Base-by-base conservation (phyloP, 1,140 invertebrate species). In the Amyelois transitella region DNA sequence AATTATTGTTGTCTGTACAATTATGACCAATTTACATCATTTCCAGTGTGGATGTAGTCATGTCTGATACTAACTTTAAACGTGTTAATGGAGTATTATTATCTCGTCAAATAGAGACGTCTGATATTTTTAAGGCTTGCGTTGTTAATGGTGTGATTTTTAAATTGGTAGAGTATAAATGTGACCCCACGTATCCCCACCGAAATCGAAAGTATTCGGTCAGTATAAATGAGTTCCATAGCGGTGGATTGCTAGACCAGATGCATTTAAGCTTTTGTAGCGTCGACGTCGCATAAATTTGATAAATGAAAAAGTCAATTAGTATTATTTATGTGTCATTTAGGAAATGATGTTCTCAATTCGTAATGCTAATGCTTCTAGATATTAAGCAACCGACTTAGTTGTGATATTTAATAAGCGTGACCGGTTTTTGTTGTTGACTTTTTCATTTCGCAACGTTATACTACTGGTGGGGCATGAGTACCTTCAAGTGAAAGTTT, bases 401-500 rank as follows among this genome's bases (percentile, higher is more conserved):
- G 32, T 38, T 14, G 32, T 14, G 32, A 38, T 38, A 38, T 38
- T 38, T 38, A 8, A 38, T 38, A 38, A 14, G 32, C 32, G 32
- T 38, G 32, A 38, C 32, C 32, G 6, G 32, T 38, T 38, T 38
- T 38, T 14, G 32, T 38, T 14, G 32, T 14, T 38, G 32, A 38
- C 32, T 38, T 38, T 38, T 38, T 38, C 32, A 38, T 38, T 38
- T 38, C 32, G n/a, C 32, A 38, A 38, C 32, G 8, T 38, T 2
- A 38, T 8, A 8, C 12, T 38, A 8, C 12, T 38, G 32, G 32
- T 38, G 32, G 32, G 32, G 32, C 32, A 14, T 38, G 17, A 38
- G 32, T 14, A 24, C 8, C 32, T 38, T 38, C 10, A 14, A 48
- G 20, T 48, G 12, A 18, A 51, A 60, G 58, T 60, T 55, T 53